Percentiles rank a stretch among this genome's conserved stretches.
Evolutionary conservation across 1,140 invertebrate species (phyloP).

Genomic region (Musca vetustissima): DNA sequence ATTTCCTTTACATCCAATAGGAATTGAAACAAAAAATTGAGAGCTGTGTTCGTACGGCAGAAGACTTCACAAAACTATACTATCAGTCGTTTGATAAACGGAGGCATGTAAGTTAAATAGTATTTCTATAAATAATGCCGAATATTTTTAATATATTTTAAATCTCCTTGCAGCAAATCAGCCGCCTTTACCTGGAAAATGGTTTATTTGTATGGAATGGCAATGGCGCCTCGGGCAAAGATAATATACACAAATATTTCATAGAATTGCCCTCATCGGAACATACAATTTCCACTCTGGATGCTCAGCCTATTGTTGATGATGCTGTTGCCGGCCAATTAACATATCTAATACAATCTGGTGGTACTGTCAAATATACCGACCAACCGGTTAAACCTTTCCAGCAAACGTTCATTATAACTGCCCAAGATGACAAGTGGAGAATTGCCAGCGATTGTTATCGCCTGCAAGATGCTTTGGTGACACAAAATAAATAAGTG

Average conservation of each 20-base stretch:
- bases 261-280: constrained; percentile 72
- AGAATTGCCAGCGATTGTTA: constrained; percentile 85
- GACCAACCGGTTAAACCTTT: constrained; percentile 64
- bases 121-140: neutral
- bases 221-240: constrained; percentile 71
- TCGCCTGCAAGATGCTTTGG: constrained; percentile 67
- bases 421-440: constrained; percentile 82
- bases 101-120: constrained; percentile 68
- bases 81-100: constrained; percentile 81
- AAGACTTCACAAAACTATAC: constrained; percentile 80
- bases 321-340: constrained; percentile 66
- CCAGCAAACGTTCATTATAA: constrained; percentile 80
- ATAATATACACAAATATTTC: constrained; percentile 77
- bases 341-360: constrained; percentile 74
- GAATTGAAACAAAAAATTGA: constrained; percentile 63
- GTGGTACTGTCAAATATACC: constrained; percentile 71
- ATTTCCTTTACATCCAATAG: constrained; percentile 22
- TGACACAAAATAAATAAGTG: constrained; percentile 10
- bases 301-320: constrained; percentile 78
- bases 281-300: constrained; percentile 70
- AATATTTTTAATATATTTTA: neutral
- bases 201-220: constrained; percentile 86
- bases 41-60: constrained; percentile 72
- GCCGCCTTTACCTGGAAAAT: constrained; percentile 76
- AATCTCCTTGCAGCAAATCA: constrained; percentile 63